Evolutionary conservation across 2,888 invertebrate species (phyloP).

Genomic region (Bursaphelenchus okinawaensis): DNA sequence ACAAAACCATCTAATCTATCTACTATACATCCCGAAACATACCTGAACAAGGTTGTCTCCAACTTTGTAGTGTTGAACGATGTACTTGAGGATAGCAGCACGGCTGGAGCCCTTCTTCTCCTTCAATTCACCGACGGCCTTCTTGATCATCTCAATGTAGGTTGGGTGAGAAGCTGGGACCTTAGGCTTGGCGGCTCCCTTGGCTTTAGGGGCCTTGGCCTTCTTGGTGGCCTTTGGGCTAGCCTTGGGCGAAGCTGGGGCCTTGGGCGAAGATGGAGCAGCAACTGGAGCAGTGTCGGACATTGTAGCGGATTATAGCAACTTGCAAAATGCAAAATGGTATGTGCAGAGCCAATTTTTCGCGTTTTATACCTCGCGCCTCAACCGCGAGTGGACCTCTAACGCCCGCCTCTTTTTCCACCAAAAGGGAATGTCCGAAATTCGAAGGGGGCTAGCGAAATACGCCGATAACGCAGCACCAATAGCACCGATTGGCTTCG

Average conservation of each 20-base stretch:
- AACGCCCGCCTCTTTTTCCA: background rate
- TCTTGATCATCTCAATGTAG: slow-evolving; percentile 31
- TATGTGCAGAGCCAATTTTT: background rate
- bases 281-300: slow-evolving; percentile 13
- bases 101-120: slow-evolving; percentile 34
- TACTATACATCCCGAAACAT: background rate
- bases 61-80: slow-evolving; percentile 28
- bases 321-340: slow-evolving; percentile 6
- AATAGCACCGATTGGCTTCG: background rate
- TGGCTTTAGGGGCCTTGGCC: slow-evolving; percentile 23
- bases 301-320: slow-evolving; percentile 9
- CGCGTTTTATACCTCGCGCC: slow-evolving; percentile 1
- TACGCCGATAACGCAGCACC: background rate
- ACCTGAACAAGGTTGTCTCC: slow-evolving; percentile 24
- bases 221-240: slow-evolving; percentile 15
- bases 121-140: slow-evolving; percentile 23
- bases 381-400: slow-evolving; percentile 7
- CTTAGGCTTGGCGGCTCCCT: slow-evolving; percentile 24
- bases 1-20: too few species aligned
- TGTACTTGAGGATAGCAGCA: slow-evolving; percentile 35
- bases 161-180: slow-evolving; percentile 27
- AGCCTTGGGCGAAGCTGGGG: slow-evolving; percentile 14
- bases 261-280: slow-evolving; percentile 7
- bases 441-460: background rate
- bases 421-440: background rate